Evolutionary conservation across 2,113 vertebrate genomes (phyloP).

Genomic region (Motacilla alba): DNA sequence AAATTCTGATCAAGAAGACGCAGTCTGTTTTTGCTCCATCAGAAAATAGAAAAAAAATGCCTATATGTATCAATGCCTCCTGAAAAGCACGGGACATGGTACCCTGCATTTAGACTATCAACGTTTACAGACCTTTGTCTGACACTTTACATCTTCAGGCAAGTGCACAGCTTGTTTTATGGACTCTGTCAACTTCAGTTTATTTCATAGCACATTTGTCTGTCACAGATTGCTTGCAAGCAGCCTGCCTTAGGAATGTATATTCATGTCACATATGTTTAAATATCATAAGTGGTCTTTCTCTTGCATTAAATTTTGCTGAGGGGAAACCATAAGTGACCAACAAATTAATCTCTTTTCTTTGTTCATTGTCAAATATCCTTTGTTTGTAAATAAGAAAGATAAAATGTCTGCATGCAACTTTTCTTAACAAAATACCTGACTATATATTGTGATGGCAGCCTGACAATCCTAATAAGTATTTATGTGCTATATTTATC

Average conservation of each 20-base stretch:
- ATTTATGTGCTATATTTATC: not conserved
- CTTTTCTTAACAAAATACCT: not conserved
- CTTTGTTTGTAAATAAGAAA: not conserved
- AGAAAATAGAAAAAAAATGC: not conserved
- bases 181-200: conserved; percentile 40
- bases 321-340: not conserved
- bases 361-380: not conserved
- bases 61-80: not conserved
- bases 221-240: conserved; percentile 30
- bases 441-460: not conserved
- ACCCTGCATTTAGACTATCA: not conserved
- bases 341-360: not conserved
- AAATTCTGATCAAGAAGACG: not conserved
- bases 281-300: conserved; percentile 43
- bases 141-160: conserved; percentile 21
- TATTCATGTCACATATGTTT: not conserved
- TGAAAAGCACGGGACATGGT: not conserved
- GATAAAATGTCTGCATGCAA: not conserved
- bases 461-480: not conserved
- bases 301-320: conserved; percentile 26
- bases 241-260: conserved; percentile 25
- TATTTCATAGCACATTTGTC: not conserved
- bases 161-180: conserved; percentile 48
- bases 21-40: not conserved
- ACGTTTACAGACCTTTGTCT: conserved; percentile 5